Evolutionary conservation across 1,140 invertebrate genomes (phyloP), one percentile per base, ranked within the genome.

Genomic region (Harpegnathos saltator): DNA sequence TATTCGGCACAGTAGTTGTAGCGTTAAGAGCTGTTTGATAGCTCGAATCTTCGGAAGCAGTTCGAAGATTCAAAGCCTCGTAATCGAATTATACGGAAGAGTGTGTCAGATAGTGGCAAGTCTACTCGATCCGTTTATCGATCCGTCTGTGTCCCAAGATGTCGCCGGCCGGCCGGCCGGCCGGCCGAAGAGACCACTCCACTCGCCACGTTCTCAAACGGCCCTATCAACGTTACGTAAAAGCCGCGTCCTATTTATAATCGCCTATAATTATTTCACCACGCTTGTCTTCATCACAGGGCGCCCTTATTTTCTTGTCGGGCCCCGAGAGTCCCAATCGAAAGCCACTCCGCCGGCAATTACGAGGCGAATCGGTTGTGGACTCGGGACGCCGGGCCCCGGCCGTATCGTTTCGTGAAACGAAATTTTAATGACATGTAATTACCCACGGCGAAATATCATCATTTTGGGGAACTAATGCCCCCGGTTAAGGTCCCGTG

Each of bases 371-470:
- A 80, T 80, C 65, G 52, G 75, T 71, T 71, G 75, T 68, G 50
- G 52, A 71, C 14, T 68, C 74, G n/a, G 22, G 54, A 17, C 19
- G 3, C 61, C 33, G 33, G 19, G 33, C 17, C 29, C 7, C 38
- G 38, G 11, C 38, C 33, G 75, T 69, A 58, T 80, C 52, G 65
- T 71, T 80, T 69, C n/a, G 75, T 80, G 65, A 80, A 65, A 65
- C 61, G 81, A 77, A 74, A 65, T 77, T 77, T 83, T 75, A 75
- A 75, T 75, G 74, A 48, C 68, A 78, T 83, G 63, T 61, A 83
- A 83, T 83, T 83, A 83, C 29, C 50, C 74, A 44, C 73, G 61
- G 22, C 73, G 63, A 83, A 83, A 78, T 83, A 83, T 83, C 63
- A 83, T 83, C 54, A 83, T 83, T 58, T 66, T 77, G 54, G 54